These are phyloP conservation scores for Leptura quadrifasciata DNA, from an alignment of 2,888 invertebrate species.

Conservation along the genomic window DNA sequence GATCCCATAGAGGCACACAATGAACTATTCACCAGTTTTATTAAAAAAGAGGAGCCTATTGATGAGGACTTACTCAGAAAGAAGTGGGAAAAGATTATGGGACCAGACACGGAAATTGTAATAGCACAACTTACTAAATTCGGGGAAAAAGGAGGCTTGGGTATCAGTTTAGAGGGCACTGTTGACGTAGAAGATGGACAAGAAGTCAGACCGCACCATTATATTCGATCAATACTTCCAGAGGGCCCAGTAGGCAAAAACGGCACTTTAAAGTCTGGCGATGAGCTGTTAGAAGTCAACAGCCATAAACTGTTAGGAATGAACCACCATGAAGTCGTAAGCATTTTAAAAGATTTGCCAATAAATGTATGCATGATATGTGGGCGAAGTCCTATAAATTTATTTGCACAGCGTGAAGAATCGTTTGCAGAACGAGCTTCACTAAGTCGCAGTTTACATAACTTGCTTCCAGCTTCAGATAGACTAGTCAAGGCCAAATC, in stretches of 20 bases:
- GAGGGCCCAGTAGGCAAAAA: slow-evolving; percentile 98
- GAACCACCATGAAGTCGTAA: slow-evolving; percentile 96
- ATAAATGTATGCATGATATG: slow-evolving; percentile 94
- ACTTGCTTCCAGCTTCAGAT: slow-evolving; percentile 81
- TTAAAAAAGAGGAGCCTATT: slow-evolving; percentile 62
- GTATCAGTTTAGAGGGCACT: slow-evolving; percentile 98
- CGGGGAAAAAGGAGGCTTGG: slow-evolving; percentile 93
- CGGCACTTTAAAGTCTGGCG: slow-evolving; percentile 91
- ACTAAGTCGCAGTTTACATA: slow-evolving; percentile 78
- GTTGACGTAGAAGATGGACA: slow-evolving; percentile 98
- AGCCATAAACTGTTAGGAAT: slow-evolving; percentile 91
- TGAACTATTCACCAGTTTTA: slow-evolving; percentile 65
- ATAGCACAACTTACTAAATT: slow-evolving; percentile 90
- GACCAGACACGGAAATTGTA: slow-evolving; percentile 84
- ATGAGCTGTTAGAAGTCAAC: slow-evolving; percentile 96
- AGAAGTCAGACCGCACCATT: slow-evolving; percentile 98
- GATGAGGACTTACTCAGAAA: slow-evolving; percentile 86
- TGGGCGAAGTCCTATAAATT: slow-evolving; percentile 77
- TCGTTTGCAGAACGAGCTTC: slow-evolving; percentile 70
- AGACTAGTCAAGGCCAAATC: slow-evolving; percentile 92
- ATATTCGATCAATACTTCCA: slow-evolving; percentile 96
- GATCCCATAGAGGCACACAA: slow-evolving; percentile 68
- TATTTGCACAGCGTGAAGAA: slow-evolving; percentile 66
- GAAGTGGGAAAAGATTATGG: slow-evolving; percentile 90
- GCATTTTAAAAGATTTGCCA: slow-evolving; percentile 93